A percentile compares a stretch with the other conserved stretches of the same genome.
Conservation (phyloP, 2,113 vertebrate genomes). For the Takifugu flavidus region DNA sequence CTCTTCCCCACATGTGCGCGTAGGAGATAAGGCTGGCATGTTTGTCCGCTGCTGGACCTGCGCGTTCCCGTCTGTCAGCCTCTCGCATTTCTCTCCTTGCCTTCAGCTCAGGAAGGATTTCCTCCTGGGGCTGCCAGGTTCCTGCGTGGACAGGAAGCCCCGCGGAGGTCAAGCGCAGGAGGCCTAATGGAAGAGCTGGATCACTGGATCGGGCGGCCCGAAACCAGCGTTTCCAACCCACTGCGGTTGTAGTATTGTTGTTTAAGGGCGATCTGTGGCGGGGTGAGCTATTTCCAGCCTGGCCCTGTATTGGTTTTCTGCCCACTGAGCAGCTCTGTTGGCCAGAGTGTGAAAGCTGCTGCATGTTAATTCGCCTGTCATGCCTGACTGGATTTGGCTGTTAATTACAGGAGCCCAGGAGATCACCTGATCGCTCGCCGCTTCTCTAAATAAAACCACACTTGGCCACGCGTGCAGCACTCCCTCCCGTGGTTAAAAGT, state of each 20-base stretch:
- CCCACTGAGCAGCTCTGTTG: conserved; percentile 63
- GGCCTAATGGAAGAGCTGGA: conserved; percentile 9
- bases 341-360: conserved; percentile 64
- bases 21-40: conserved; percentile 62
- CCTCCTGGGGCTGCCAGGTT: conserved; percentile 65
- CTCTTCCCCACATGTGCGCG: conserved; percentile 49
- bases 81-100: conserved; percentile 41
- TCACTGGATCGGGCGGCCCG: background rate
- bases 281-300: conserved; percentile 49
- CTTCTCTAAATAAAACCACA: conserved; percentile 36
- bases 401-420: conserved; percentile 66
- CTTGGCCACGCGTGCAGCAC: background rate
- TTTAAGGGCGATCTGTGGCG: conserved; percentile 25
- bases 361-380: conserved; percentile 68
- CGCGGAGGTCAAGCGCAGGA: conserved; percentile 25
- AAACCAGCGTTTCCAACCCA: background rate
- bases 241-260: conserved; percentile 25
- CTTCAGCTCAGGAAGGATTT: conserved; percentile 72
- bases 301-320: conserved; percentile 58
- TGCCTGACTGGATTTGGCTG: conserved; percentile 69
- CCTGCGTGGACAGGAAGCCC: conserved; percentile 71
- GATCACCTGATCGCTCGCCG: conserved; percentile 68
- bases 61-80: conserved; percentile 24
- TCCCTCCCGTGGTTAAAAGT: too few relatives aligned
- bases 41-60: conserved; percentile 57